These are phyloP conservation scores for Xylota segnis DNA, from an alignment of 2,888 invertebrate genomes.

Conservation along the genomic window DNA sequence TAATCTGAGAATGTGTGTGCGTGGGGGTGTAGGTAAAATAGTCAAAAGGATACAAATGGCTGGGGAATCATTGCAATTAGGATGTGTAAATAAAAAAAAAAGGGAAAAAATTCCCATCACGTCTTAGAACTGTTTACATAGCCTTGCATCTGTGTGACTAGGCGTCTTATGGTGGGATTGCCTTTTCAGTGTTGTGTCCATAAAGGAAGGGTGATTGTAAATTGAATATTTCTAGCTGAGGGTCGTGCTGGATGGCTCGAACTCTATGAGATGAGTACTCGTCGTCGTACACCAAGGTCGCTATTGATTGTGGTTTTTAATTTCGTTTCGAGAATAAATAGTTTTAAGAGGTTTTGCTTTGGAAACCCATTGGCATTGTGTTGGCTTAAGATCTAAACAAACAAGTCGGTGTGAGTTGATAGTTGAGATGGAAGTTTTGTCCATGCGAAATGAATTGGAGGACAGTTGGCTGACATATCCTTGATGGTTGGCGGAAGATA, in stretches of 20 bases:
- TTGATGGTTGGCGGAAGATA: too few species aligned
- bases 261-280: neutral
- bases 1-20: neutral
- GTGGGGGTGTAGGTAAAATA: neutral
- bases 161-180: slow-evolving; percentile 3
- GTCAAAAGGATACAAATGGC: neutral
- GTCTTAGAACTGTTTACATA: slow-evolving; percentile 18
- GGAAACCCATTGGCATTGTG: neutral
- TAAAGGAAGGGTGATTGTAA: neutral
- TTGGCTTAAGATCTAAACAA: neutral
- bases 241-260: neutral
- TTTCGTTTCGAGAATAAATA: neutral
- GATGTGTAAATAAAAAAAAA: slow-evolving; percentile 27
- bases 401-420: too few species aligned
- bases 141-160: slow-evolving; percentile 8
- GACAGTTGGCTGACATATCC: too few species aligned
- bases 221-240: neutral
- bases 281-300: slow-evolving; percentile 3
- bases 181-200: slow-evolving; percentile 7
- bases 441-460: too few species aligned
- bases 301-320: slow-evolving; percentile 7
- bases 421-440: too few species aligned
- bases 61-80: slow-evolving; percentile 29
- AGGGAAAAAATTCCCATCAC: slow-evolving; percentile 12
- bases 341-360: neutral